Evolutionary conservation across 2,888 invertebrate genomes (phyloP).

Genomic region (Toxonevra muliebris): DNA sequence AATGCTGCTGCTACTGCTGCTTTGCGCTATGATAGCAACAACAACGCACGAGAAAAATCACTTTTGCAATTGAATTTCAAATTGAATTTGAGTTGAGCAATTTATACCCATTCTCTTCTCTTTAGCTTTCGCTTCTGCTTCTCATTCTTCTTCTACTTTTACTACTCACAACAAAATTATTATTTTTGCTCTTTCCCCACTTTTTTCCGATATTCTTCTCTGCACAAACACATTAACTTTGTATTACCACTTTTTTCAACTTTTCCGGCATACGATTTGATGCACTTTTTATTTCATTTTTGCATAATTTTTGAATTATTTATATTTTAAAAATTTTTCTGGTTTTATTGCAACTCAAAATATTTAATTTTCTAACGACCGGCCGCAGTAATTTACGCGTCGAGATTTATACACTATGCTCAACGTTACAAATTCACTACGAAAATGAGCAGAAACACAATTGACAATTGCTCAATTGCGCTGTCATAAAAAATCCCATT

Average conservation of each 20-base stretch:
- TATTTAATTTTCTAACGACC: slow-evolving; percentile 9
- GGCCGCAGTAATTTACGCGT: slow-evolving; percentile 15
- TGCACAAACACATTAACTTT: slow-evolving; percentile 22
- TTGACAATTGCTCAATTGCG: slow-evolving; percentile 1
- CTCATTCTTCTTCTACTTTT: slow-evolving; percentile 23
- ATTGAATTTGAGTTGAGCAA: slow-evolving; percentile 20
- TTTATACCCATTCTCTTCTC: slow-evolving; percentile 6
- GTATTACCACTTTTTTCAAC: slow-evolving; percentile 10
- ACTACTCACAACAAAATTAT: slow-evolving; percentile 18
- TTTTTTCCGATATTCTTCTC: slow-evolving; percentile 20
- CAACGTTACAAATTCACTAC: slow-evolving; percentile 48
- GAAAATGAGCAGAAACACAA: slow-evolving; percentile 44
- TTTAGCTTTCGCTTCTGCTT: slow-evolving; percentile 13
- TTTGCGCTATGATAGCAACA: background rate
- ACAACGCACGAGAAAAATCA: slow-evolving; percentile 13
- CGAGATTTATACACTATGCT: slow-evolving; percentile 29
- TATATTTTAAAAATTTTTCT: slow-evolving; percentile 18
- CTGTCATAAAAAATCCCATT: slow-evolving; percentile 8
- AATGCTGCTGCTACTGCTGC: too few species aligned
- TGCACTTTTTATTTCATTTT: slow-evolving; percentile 19
- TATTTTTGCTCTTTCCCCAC: slow-evolving; percentile 25
- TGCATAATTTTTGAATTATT: slow-evolving; percentile 32
- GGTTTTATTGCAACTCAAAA: slow-evolving; percentile 23
- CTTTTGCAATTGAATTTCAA: slow-evolving; percentile 29
- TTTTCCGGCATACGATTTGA: slow-evolving; percentile 13